A percentile compares a stretch with the other conserved stretches of the same genome.
phyloP scores from a whole-genome alignment of 53 echinoderm and acorn worm genomes.

The Holothuria scabra region DNA sequence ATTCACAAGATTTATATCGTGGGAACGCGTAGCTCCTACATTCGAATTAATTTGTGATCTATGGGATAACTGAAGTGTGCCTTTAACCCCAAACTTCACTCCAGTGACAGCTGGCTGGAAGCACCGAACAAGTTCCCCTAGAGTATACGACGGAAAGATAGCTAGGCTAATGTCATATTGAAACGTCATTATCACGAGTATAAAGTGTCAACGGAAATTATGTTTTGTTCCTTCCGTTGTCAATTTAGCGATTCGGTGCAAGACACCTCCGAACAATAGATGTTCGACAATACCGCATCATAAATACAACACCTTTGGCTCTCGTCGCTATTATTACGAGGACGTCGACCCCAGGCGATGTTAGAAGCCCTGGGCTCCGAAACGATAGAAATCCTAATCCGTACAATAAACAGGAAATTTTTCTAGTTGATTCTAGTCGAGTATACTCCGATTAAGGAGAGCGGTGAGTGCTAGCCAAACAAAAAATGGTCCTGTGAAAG shows the following conservation, averaged over 20 bases:
- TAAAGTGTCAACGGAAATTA: too few relatives aligned
- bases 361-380: constrained; percentile 24
- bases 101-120: too few relatives aligned
- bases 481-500: constrained; percentile 41
- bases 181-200: too few relatives aligned
- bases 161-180: too few relatives aligned
- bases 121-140: too few relatives aligned
- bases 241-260: constrained; percentile 38
- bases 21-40: too few relatives aligned
- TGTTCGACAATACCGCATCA: constrained; percentile 38
- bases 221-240: constrained; percentile 35
- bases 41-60: too few relatives aligned
- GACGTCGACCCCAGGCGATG: constrained; percentile 50
- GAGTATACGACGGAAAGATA: too few relatives aligned
- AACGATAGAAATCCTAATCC: constrained; percentile 34
- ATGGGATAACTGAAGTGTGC: too few relatives aligned
- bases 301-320: constrained; percentile 30
- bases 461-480: constrained; percentile 44
- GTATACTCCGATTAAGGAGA: constrained; percentile 26
- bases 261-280: constrained; percentile 33
- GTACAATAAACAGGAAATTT: constrained; percentile 48
- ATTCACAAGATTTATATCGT: too few relatives aligned
- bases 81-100: too few relatives aligned
- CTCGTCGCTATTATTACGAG: constrained; percentile 24
- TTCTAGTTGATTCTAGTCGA: constrained; percentile 19